Base-by-base conservation (phyloP, 2,113 vertebrate species). In the Sprattus sprattus region DNA sequence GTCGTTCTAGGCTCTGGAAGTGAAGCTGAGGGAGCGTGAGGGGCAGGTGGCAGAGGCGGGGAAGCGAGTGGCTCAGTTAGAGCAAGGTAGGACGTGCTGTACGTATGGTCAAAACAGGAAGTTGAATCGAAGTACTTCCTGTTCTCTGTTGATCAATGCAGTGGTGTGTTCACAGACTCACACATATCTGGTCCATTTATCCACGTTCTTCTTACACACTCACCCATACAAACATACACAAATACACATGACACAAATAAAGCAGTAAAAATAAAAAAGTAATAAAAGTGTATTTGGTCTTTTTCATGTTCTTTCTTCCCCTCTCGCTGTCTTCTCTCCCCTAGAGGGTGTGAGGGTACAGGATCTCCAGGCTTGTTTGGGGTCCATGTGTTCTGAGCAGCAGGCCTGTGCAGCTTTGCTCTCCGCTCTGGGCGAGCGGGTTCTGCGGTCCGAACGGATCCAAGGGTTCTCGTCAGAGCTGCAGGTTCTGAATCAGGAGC, bases 41-140 rank as follows among this genome's bases (percentile, higher is more conserved):
- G 92, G 86, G 6, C 89, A 85, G 15, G 89, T 97, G 25, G 91
- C 92, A 84, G 95, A 97, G 45, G 85, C 97, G 89, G 95, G 95
- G 50, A 86, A 84, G 60, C 86, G 99, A 87, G 89, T 95, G 90
- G 96, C 97, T 52, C 95, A 97, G 89, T 92, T 97, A 91, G 95
- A 94, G 91, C 97, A 95, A 95, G 97, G 98, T 99, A 94, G 85
- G 78, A 67, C 6, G 47, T 0, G 32, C 45, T 46, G 7, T 44
- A n/a, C 11, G 85, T 49, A 16, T 15, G 3, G 7, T 64, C 60
- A 9, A 32, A 28, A 71, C 64, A 71, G 64, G n/a, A 71, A 71
- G 25, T 71, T 71, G n/a, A 3, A 71, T 28, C 32, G 25, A 71
- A 28, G 64, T 13, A 78, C 20, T n/a, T 71, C 4, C 81, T 52